Conservation (phyloP, 2,888 invertebrate species). For the Endomychus coccineus region DNA sequence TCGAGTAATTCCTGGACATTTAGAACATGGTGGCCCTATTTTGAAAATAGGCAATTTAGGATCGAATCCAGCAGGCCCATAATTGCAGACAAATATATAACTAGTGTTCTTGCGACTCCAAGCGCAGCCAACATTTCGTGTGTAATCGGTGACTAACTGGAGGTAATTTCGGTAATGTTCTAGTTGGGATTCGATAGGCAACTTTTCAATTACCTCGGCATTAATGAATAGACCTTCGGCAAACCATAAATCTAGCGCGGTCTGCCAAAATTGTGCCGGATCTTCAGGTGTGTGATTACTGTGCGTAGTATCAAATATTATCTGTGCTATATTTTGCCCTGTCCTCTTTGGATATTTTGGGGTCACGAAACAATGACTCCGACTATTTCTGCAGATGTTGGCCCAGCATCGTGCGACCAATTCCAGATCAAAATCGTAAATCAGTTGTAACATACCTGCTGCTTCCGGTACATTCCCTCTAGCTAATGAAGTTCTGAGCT, state of each 20-base stretch:
- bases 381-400: slow-evolving; percentile 2
- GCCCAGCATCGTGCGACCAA: slow-evolving; percentile 10
- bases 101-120: slow-evolving; percentile 21
- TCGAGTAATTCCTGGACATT: slow-evolving; percentile 33
- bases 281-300: slow-evolving; percentile 2
- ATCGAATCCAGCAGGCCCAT: slow-evolving; percentile 40
- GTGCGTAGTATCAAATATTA: slow-evolving; percentile 3
- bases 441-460: slow-evolving; percentile 3
- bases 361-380: slow-evolving; percentile 9
- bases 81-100: slow-evolving; percentile 40
- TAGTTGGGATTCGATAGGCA: slow-evolving; percentile 2
- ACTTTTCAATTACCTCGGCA: slow-evolving; percentile 7
- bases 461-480: slow-evolving; percentile 8
- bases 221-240: slow-evolving; percentile 7
- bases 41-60: slow-evolving; percentile 33
- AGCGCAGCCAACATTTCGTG: slow-evolving; percentile 6
- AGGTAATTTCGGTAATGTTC: slow-evolving; percentile 7
- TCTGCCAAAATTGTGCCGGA: slow-evolving; percentile 9
- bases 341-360: slow-evolving; percentile 4
- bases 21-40: slow-evolving; percentile 32
- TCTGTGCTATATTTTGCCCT: slow-evolving; percentile 4
- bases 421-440: slow-evolving; percentile 10
- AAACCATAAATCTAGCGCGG: slow-evolving; percentile 4
- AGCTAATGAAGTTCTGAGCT: slow-evolving; percentile 6
- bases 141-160: slow-evolving; percentile 9